These are phyloP conservation scores for Premnoplex brunnescens DNA, from an alignment of 2,797 vertebrate genomes.

Conservation along the genomic window DNA sequence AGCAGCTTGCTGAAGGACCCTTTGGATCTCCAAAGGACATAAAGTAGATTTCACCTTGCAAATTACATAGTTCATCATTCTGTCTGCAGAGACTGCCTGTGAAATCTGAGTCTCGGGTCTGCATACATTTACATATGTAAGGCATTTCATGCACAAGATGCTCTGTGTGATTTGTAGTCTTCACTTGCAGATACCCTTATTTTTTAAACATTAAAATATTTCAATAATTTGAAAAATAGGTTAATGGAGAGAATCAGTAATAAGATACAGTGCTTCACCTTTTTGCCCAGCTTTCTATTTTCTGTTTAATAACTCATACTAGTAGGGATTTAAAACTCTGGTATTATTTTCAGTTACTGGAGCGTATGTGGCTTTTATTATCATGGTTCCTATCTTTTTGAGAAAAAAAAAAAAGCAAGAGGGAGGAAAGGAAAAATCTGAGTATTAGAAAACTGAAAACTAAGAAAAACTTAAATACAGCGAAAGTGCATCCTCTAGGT, in stretches of 20 bases:
- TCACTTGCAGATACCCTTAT: neutral
- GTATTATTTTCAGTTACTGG: neutral
- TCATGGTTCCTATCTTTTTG: neutral
- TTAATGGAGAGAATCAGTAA: neutral
- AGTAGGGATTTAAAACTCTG: neutral
- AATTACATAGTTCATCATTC: constrained; percentile 17
- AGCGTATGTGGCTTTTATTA: neutral
- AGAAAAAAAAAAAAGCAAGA: neutral
- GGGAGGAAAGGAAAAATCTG: neutral
- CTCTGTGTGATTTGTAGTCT: neutral
- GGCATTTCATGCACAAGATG: neutral
- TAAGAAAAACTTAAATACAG: neutral
- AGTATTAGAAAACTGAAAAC: neutral
- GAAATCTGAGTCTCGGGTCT: constrained; percentile 6
- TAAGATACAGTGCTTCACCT: neutral
- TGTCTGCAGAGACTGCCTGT: constrained; percentile 30
- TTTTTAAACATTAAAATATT: constrained; percentile 10
- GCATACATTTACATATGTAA: constrained; percentile 46
- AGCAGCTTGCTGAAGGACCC: constrained; percentile 7
- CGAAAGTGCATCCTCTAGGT: neutral
- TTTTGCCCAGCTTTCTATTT: neutral
- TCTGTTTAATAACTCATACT: neutral
- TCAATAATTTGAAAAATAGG: constrained; percentile 25
- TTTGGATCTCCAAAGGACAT: neutral
- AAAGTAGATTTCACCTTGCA: constrained; percentile 26